Base-by-base conservation (phyloP, 2,888 invertebrate genomes). In the Tanytarsus gracilentus region DNA sequence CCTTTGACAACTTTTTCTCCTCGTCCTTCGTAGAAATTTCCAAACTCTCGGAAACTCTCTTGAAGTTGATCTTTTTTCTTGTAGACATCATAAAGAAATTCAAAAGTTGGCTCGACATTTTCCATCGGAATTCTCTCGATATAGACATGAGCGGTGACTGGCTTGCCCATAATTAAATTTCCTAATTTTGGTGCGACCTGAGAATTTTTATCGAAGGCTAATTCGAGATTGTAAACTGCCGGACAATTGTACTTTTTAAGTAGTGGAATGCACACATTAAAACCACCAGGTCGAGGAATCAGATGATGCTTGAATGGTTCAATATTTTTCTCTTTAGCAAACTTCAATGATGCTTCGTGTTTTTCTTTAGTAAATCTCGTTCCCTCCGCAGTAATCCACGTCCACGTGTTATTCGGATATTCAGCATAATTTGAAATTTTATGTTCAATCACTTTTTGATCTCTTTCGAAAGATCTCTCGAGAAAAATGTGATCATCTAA, bases 401-500 rank as follows among this genome's bases (percentile, higher is more conserved):
- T 89, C 87, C 85, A 89, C 71, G 85, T 86, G 63, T 84, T 86
- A 78, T 86, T 85, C 56, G 90, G 88, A 77, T 90, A 89, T 67
- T 88, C 84, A 61, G 83, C 80, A 61, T 92, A 76, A 72, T 86
- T 84, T 62, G 78, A 77, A 64, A 93, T 81, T 72, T 90, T 88
- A 50, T 74, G 74, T 65, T 81, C 80, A 64, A 93, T 85, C 63
- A 82, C 83, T 66, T 82, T 80, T 69, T 82, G 85, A 72, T 93
- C 93, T 71, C 88, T 86, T 53, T 88, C 85, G 79, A 87, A 91
- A 65, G 84, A 85, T 66, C 92, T 78, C 72, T 90, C 88, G 63
- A 93, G 77, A 74, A 93, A 92, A 62, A 92, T 86, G 73, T 86
- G 85, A 70, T 93, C 93, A 1, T 87, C 86, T 71, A 90, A 89